Evolutionary conservation across 2,888 invertebrate species (phyloP).

Genomic region (Dicycla oo): DNA sequence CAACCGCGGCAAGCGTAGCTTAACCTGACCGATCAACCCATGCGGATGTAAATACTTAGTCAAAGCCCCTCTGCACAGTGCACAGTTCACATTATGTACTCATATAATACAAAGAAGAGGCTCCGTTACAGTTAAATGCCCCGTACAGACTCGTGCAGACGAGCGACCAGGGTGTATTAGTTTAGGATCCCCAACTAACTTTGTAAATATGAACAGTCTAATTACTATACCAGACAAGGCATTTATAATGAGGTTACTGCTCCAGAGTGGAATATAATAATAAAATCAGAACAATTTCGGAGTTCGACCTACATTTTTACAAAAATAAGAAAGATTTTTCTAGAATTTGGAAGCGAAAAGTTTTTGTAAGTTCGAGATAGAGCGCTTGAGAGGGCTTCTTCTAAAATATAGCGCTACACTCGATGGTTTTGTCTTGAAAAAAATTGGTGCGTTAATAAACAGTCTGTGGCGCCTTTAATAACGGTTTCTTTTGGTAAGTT

Average conservation of each 20-base stretch:
- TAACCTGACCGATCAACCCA: too few relatives aligned
- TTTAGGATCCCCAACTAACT: conserved; percentile 57
- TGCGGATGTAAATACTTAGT: too few relatives aligned
- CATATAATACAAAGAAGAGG: background rate
- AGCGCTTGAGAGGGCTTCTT: background rate
- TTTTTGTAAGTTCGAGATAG: background rate
- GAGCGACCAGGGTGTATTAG: conserved; percentile 53
- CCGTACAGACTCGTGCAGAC: conserved; percentile 3
- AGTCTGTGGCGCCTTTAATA: too few relatives aligned
- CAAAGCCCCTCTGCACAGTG: too few relatives aligned
- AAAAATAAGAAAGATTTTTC: background rate
- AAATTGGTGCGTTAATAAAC: too few relatives aligned
- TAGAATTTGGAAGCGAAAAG: background rate
- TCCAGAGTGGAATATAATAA: background rate
- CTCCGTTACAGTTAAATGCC: background rate
- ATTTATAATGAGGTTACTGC: background rate
- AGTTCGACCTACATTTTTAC: background rate
- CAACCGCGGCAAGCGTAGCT: too few relatives aligned
- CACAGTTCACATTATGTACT: too few relatives aligned
- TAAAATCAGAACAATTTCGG: conserved; percentile 14
- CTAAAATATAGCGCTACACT: too few relatives aligned
- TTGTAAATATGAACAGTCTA: conserved; percentile 62
- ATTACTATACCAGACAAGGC: conserved; percentile 44
- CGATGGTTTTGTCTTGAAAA: too few relatives aligned
- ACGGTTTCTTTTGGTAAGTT: too few relatives aligned